A percentile compares a stretch with the other conserved stretches of the same genome.
Evolutionary conservation across 2,113 vertebrate genomes (phyloP).

Genomic region (Atrichornis clamosus): DNA sequence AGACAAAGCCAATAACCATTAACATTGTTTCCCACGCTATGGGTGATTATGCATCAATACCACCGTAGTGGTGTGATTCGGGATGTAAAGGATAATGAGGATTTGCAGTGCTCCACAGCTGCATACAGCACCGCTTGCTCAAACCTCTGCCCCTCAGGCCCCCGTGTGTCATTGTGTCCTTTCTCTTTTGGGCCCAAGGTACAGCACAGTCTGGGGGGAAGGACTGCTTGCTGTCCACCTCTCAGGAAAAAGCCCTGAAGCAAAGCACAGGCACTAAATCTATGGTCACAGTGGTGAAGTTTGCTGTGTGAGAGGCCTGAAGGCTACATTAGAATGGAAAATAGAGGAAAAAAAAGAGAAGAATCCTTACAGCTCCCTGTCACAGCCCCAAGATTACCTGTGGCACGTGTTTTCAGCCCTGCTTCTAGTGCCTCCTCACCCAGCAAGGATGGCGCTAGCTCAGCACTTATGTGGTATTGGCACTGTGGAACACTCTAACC

Average conservation of each 20-base stretch:
- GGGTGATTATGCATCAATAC: slow-evolving; percentile 15
- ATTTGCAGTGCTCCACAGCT: not conserved
- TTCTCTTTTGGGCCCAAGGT: not conserved
- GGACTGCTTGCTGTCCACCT: not conserved
- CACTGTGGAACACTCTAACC: not conserved
- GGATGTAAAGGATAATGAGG: not conserved
- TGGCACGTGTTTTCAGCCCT: fast-evolving
- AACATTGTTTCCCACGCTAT: not conserved
- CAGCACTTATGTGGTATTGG: not conserved
- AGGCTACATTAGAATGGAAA: not conserved
- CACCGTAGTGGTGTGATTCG: fast-evolving
- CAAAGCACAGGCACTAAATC: not conserved
- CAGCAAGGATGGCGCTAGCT: not conserved
- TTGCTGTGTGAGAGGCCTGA: not conserved
- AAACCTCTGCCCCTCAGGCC: not conserved
- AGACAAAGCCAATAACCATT: slow-evolving; percentile 53
- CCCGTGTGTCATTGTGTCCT: fast-evolving
- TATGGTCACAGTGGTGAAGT: not conserved
- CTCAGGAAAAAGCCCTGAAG: not conserved
- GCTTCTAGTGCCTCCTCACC: not conserved
- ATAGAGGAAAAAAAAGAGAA: not conserved
- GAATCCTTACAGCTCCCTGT: not conserved
- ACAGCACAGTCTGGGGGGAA: not conserved
- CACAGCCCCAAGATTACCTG: not conserved
- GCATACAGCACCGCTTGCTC: not conserved